Conservation (phyloP, 2,797 vertebrate species). For the Pantherophis alleghaniensis region DNA sequence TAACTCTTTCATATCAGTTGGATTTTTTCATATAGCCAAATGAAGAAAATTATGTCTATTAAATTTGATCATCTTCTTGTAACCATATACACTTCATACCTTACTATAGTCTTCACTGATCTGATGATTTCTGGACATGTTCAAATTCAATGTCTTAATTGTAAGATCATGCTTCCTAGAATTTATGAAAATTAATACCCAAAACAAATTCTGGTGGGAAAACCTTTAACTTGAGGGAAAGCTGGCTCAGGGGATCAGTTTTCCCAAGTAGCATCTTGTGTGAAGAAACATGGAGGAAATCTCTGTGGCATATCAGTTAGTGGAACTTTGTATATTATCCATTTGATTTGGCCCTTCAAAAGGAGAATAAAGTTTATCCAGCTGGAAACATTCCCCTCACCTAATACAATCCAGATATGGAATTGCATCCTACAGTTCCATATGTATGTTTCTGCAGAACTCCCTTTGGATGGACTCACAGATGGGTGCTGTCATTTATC, state of each 20-base stretch:
- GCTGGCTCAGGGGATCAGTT: not conserved
- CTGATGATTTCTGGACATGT: not conserved
- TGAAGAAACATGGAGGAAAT: conserved; percentile 51
- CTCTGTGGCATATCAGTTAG: conserved; percentile 56
- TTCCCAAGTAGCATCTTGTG: conserved; percentile 38
- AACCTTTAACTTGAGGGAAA: not conserved
- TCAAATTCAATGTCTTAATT: not conserved
- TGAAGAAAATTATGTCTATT: conserved; percentile 21
- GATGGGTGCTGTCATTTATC: conserved; percentile 30
- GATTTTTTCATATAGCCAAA: not conserved
- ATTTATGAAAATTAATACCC: not conserved
- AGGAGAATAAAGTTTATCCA: conserved; percentile 66
- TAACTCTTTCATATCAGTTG: not conserved
- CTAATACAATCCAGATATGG: conserved; percentile 66
- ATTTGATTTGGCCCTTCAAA: conserved; percentile 49
- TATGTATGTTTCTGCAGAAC: conserved; percentile 53
- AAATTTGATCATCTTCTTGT: conserved; percentile 5
- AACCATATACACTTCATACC: rapidly evolving
- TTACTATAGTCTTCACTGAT: rapidly evolving
- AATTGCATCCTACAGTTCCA: conserved; percentile 53
- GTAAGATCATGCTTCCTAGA: not conserved
- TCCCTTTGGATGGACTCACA: conserved; percentile 54
- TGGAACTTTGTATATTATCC: conserved; percentile 60
- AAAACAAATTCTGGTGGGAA: not conserved
- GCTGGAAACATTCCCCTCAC: conserved; percentile 60